phyloP scores from a whole-genome alignment of 2,888 invertebrate genomes.

The Deilephila porcellus region DNA sequence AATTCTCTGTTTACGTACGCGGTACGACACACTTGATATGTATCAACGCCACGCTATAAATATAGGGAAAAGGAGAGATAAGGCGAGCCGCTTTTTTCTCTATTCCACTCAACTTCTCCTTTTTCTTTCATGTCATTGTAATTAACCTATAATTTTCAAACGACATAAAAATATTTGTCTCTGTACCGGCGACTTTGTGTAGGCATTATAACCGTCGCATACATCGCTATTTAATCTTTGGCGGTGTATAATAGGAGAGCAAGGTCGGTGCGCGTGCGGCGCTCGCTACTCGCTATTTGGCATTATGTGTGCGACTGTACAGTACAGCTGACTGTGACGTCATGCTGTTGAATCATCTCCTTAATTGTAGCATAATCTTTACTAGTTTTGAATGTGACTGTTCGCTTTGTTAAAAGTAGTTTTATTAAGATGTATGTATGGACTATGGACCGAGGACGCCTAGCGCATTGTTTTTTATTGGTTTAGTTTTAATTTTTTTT shows the following conservation, averaged over 20 bases:
- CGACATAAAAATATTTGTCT: background rate
- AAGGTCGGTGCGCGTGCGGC: constrained; percentile 66
- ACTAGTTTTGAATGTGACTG: background rate
- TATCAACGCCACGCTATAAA: too few relatives aligned
- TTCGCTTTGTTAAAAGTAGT: too few relatives aligned
- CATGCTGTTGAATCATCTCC: constrained; percentile 38
- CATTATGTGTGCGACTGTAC: constrained; percentile 40
- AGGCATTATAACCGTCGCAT: constrained; percentile 37
- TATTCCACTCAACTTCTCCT: too few relatives aligned
- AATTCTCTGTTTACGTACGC: too few relatives aligned
- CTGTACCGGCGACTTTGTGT: constrained; percentile 29
- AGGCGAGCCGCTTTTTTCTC: too few relatives aligned
- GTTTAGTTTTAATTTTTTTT: too few relatives aligned
- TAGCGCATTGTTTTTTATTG: too few relatives aligned
- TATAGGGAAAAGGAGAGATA: too few relatives aligned
- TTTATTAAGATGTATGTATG: too few relatives aligned
- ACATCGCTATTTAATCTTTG: constrained; percentile 52
- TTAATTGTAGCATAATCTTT: constrained; percentile 23
- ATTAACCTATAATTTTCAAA: background rate
- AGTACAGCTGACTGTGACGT: constrained; percentile 59
- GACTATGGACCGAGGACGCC: too few relatives aligned
- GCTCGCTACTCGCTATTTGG: constrained; percentile 45
- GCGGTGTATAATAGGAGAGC: constrained; percentile 64
- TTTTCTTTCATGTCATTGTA: too few relatives aligned
- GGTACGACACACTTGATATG: too few relatives aligned